A percentile compares a stretch with the other conserved stretches of the same genome.
phyloP scores from a whole-genome alignment of 53 echinoderm and acorn worm species.

The Antedon mediterranea region DNA sequence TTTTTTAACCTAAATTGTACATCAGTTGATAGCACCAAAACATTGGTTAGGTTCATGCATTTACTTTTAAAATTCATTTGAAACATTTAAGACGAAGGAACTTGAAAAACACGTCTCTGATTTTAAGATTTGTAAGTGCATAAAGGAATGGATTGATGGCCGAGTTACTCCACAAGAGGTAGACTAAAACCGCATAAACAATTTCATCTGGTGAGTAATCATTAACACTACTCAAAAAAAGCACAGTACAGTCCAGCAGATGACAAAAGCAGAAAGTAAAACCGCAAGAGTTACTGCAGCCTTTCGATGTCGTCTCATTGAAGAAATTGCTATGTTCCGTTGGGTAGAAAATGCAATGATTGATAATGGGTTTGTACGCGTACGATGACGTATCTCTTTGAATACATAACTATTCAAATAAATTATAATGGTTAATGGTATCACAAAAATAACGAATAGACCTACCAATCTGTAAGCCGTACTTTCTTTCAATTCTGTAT shows the following conservation, averaged over 20 bases:
- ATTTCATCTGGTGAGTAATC: conserved; percentile 20
- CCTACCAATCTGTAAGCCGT: conserved; percentile 12
- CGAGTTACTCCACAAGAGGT: conserved; percentile 25
- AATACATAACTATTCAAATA: conserved; percentile 32
- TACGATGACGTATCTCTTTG: conserved; percentile 8
- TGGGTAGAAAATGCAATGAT: no score
- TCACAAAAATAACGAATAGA: conserved; percentile 29
- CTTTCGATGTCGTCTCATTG: conserved; percentile 12
- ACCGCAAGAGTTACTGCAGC: conserved; percentile 18
- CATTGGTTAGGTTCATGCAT: no score
- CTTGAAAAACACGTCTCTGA: no score
- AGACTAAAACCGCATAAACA: conserved; percentile 11
- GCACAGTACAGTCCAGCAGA: conserved; percentile 16
- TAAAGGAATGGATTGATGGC: no score
- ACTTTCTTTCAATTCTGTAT: conserved; percentile 26
- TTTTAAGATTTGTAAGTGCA: conserved; percentile 15
- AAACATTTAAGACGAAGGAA: no score
- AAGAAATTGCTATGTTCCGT: no score
- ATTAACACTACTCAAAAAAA: conserved; percentile 10
- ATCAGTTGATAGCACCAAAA: no score
- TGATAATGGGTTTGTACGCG: no score
- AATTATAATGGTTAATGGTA: conserved; percentile 31
- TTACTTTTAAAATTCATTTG: no score
- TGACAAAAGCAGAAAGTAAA: conserved; percentile 6
- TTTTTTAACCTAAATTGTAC: no score